Conservation (phyloP, 2,113 vertebrate species). For the Maccullochella peelii region DNA sequence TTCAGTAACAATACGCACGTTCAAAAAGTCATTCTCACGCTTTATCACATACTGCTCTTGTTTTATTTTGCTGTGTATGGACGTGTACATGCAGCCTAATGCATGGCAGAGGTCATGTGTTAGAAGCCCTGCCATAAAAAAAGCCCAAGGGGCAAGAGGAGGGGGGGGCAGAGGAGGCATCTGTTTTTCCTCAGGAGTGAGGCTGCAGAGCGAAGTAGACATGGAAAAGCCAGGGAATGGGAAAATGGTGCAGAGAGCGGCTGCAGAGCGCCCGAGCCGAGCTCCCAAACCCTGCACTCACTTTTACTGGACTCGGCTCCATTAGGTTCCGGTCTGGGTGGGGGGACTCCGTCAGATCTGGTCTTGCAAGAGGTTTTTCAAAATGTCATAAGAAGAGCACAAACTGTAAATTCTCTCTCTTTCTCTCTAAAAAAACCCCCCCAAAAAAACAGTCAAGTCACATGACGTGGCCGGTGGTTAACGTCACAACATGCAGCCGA, state of each 20-base stretch:
- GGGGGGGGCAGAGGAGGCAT: constrained; percentile 70
- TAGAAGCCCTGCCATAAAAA: constrained; percentile 80
- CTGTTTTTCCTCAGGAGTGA: constrained; percentile 86
- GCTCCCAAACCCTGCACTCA: constrained; percentile 38
- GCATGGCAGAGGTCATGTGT: constrained; percentile 80
- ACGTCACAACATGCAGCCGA: not conserved
- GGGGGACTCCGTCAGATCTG: not conserved
- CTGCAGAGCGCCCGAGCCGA: constrained; percentile 51
- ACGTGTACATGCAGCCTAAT: constrained; percentile 73
- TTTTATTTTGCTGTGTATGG: constrained; percentile 50
- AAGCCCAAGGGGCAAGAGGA: constrained; percentile 65
- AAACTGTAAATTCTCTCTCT: not conserved
- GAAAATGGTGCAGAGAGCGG: constrained; percentile 72
- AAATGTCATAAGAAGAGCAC: not conserved
- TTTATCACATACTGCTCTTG: constrained; percentile 29
- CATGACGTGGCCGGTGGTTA: not conserved
- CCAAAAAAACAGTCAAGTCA: not conserved
- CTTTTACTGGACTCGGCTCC: constrained; percentile 2
- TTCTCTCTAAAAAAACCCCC: too few species aligned
- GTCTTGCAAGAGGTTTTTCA: not conserved
- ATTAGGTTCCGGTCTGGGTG: not conserved
- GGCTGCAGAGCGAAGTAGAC: constrained; percentile 79
- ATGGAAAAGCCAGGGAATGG: constrained; percentile 83
- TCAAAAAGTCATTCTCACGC: not conserved
- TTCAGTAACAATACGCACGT: not conserved